Evolutionary conservation across 2,113 vertebrate genomes (phyloP), one percentile per base, ranked within the genome.

Genomic region (Puma concolor): DNA sequence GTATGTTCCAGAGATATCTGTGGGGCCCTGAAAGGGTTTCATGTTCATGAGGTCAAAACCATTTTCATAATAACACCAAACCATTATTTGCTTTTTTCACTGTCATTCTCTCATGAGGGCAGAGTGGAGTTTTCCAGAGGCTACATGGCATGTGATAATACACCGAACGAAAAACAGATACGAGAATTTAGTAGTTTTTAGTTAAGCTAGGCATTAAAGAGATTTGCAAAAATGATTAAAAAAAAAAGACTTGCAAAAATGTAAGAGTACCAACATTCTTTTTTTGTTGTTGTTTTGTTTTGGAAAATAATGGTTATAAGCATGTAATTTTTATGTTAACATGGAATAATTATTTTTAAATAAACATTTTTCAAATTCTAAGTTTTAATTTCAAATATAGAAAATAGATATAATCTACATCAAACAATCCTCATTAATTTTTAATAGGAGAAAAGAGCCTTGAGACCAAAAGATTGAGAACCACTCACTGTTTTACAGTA

Each of bases 61-160:
- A 84, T 92, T 97, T 95, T 94, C 77, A 66, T 66, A 71, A 81
- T 81, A 93, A 94, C 17, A 66, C 9, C 81, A 88, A 71, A 31
- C 57, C 17, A 92, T 57, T 36, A 82, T 67, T 93, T 95, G 14
- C 54, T 33, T 44, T 94, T 96, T 93, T 66, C 25, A 69, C 19
- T 81, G 27, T 81, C 41, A 94, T 76, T 81, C 57, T 95, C 48
- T 88, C 54, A 67, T 52, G 79, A 89, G 36, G 54, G 16, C 15
- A 33, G 54, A 69, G 13, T 23, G 41, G 25, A 57, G 44, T 85
- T 92, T 97, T 82, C 84, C 12, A 85, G 60, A 88, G 85, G n/a
- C 11, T 80, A 44, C 25, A 85, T n/a, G 52, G 36, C 4, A 63
- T 63, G 19, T 71, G 67, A 74, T 92, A 89, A 95, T 2, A 88